These are phyloP conservation scores for Ascidia mentula DNA, from an alignment of 23 tunicate species.

Conservation along the genomic window DNA sequence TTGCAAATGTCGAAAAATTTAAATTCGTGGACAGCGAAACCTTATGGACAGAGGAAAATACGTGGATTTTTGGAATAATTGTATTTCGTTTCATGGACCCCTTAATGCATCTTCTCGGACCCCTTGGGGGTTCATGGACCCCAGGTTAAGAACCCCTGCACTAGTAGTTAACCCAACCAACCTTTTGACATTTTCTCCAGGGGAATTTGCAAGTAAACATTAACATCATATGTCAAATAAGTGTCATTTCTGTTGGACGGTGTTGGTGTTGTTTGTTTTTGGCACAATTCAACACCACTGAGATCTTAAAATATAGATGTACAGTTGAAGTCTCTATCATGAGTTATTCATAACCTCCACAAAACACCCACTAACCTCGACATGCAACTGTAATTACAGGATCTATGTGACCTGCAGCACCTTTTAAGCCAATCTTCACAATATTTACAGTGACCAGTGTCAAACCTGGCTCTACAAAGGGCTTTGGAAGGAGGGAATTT, in stretches of 20 bases:
- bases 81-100: too few relatives aligned
- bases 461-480: slow-evolving; percentile 31
- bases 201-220: slow-evolving; percentile 74
- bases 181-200: slow-evolving; percentile 66
- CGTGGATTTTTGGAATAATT: too few relatives aligned
- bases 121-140: too few relatives aligned
- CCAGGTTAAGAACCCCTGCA: too few relatives aligned
- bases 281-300: slow-evolving; percentile 67
- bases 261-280: slow-evolving; percentile 62
- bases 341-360: neutral
- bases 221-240: slow-evolving; percentile 44
- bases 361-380: slow-evolving; percentile 43
- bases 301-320: neutral
- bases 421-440: slow-evolving; percentile 84
- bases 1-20: too few relatives aligned
- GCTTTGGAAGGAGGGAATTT: slow-evolving; percentile 71
- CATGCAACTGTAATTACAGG: slow-evolving; percentile 71
- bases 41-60: too few relatives aligned
- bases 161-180: neutral
- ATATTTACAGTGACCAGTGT: slow-evolving; percentile 56
- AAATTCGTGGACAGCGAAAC: too few relatives aligned
- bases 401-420: slow-evolving; percentile 63
- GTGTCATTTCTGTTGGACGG: slow-evolving; percentile 48
- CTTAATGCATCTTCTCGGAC: too few relatives aligned
- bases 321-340: neutral